Conservation (phyloP, 2,888 invertebrate genomes). For the Acanthosepion lycidas region DNA sequence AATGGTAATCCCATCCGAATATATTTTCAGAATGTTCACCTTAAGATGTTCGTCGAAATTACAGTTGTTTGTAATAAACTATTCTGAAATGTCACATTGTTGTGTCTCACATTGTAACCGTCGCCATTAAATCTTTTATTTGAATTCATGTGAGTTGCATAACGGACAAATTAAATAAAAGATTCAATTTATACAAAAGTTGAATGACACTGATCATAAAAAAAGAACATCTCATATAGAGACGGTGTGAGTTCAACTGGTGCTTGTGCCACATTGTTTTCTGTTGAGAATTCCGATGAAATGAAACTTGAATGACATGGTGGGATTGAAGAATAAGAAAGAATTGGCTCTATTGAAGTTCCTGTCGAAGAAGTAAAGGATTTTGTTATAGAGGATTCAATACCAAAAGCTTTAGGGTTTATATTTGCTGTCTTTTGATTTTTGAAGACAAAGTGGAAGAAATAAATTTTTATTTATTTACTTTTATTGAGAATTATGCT, state of each 20-base stretch:
- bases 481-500: too few relatives aligned
- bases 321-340: slow-evolving; percentile 85
- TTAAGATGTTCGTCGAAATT: too few relatives aligned
- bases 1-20: too few relatives aligned
- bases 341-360: slow-evolving; percentile 93
- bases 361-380: slow-evolving; percentile 82
- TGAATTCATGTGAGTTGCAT: too few relatives aligned
- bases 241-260: slow-evolving; percentile 81
- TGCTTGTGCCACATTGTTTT: slow-evolving; percentile 86
- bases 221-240: slow-evolving; percentile 54
- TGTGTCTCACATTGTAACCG: too few relatives aligned
- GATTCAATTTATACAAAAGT: too few relatives aligned
- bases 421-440: slow-evolving; percentile 75
- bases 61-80: too few relatives aligned
- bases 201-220: too few relatives aligned
- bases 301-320: slow-evolving; percentile 80
- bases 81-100: too few relatives aligned
- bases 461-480: neutral
- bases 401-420: slow-evolving; percentile 71
- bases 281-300: slow-evolving; percentile 83
- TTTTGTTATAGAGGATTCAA: slow-evolving; percentile 70
- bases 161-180: too few relatives aligned
- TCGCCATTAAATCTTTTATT: too few relatives aligned
- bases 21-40: too few relatives aligned
- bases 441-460: slow-evolving; percentile 64